Percentiles rank a stretch among this genome's conserved stretches.
Conservation (phyloP, 1,140 invertebrate genomes). For the Drosophila sp. region DNA sequence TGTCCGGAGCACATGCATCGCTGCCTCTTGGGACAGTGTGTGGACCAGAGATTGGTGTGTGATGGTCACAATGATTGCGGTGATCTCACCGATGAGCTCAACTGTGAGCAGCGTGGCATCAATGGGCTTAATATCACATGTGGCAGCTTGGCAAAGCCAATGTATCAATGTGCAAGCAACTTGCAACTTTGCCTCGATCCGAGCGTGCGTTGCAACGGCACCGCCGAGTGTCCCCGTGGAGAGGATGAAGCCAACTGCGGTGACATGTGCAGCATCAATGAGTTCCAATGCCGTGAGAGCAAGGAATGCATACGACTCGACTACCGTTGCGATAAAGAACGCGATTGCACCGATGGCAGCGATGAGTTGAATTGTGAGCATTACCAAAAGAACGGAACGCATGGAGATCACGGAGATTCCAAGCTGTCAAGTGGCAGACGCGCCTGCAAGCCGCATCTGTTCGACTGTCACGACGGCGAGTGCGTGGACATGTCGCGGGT, state of each 20-base stretch:
- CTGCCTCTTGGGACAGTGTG: constrained; percentile 85
- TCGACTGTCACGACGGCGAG: constrained; percentile 85
- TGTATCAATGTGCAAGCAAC: constrained; percentile 87
- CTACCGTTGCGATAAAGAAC: constrained; percentile 89
- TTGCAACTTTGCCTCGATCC: constrained; percentile 85
- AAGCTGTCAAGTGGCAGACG: constrained; percentile 11
- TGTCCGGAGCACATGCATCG: constrained; percentile 81
- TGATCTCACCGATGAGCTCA: constrained; percentile 85
- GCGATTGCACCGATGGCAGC: constrained; percentile 88
- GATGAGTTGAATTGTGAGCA: constrained; percentile 87
- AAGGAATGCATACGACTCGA: constrained; percentile 86
- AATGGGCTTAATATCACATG: constrained; percentile 51
- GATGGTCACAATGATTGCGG: constrained; percentile 86
- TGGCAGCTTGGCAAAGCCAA: constrained; percentile 19
- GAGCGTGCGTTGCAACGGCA: constrained; percentile 87
- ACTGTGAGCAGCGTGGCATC: constrained; percentile 70
- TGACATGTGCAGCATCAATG: constrained; percentile 84
- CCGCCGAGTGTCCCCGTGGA: constrained; percentile 89
- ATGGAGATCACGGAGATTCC: not conserved
- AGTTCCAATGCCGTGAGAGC: constrained; percentile 86
- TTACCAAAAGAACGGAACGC: constrained; percentile 29
- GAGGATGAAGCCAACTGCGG: constrained; percentile 87
- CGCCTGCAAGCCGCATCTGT: constrained; percentile 65
- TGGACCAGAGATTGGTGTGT: constrained; percentile 85
- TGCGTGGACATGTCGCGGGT: constrained; percentile 86